A percentile compares a stretch with the other conserved stretches of the same genome.
Conservation (phyloP, 2,113 vertebrate species). For the Litocranius walleri region DNA sequence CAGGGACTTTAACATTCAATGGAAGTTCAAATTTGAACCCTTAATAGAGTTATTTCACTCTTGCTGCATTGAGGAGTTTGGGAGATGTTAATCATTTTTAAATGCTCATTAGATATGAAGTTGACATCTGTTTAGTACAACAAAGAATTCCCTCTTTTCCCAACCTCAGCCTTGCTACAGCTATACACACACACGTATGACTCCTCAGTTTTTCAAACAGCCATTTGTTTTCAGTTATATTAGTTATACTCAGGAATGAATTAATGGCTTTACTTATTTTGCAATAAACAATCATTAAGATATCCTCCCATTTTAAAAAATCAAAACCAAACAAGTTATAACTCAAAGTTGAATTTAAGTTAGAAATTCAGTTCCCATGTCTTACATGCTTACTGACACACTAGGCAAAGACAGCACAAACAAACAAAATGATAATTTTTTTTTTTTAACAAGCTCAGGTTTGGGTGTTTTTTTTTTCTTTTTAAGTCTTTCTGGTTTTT, state of each 20-base stretch:
- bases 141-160: neutral
- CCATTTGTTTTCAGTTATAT: neutral
- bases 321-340: neutral
- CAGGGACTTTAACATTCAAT: neutral
- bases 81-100: neutral
- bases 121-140: neutral
- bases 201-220: neutral
- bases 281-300: neutral
- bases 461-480: accelerated
- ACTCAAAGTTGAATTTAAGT: neutral
- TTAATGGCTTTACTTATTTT: neutral
- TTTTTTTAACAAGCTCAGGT: neutral
- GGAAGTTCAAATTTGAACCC: neutral
- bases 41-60: neutral
- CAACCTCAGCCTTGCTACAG: neutral
- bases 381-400: neutral
- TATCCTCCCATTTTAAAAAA: neutral
- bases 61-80: neutral
- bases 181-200: neutral
- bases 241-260: neutral
- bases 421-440: too few relatives aligned
- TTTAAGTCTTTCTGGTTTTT: neutral
- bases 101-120: neutral
- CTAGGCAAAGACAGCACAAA: neutral
- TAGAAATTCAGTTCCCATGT: neutral